Evolutionary conservation across 2,113 vertebrate genomes (phyloP), one percentile per base, ranked within the genome.

Genomic region (Cricetomys ansorgei): DNA sequence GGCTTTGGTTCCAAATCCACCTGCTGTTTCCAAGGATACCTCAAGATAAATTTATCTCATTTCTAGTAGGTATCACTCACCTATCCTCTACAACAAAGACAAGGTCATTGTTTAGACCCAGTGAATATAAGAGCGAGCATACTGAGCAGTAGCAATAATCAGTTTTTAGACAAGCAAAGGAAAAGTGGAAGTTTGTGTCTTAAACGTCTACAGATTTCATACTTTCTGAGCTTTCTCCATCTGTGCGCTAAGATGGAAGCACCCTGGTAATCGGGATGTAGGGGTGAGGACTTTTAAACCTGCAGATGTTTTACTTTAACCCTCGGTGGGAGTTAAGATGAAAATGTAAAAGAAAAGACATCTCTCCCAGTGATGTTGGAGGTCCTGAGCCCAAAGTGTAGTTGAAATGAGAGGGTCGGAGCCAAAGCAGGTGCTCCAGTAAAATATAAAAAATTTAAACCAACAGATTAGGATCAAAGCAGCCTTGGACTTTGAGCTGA

Each of bases 1-100:
- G 62, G 85, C 64, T 59, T 91, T 29, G 91, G 48, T 96, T 97
- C 75, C 89, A 92, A 77, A 73, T 83, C 59, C 34, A 50, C 89
- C 73, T 64, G 89, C 80, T 93, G 95, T 97, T 96, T 96, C 86
- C 27, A 97, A 96, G 86, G 93, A 95, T 88, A 95, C 86, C 69
- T 92, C 69, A 86, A 73, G 88, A 94, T 89, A 91, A 84, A 94
- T 91, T 94, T 90, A 64, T 81, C 75, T 97, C 62, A 19, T 86
- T 93, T 91, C 69, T 76, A 75, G 34, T 84, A n/a, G 31, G 13
- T 88, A 80, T 40, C 93, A 64, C 62, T 96, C 89, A 92, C 34
- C 84, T 88, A 62, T 91, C 37, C 57, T 91, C 62, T 89, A 7
- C 43, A 43, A 59, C 23, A 57, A 94, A 92, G 76, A 75, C 29